Evolutionary conservation across 2,888 invertebrate species (phyloP).

Genomic region (Papilio demoleus): DNA sequence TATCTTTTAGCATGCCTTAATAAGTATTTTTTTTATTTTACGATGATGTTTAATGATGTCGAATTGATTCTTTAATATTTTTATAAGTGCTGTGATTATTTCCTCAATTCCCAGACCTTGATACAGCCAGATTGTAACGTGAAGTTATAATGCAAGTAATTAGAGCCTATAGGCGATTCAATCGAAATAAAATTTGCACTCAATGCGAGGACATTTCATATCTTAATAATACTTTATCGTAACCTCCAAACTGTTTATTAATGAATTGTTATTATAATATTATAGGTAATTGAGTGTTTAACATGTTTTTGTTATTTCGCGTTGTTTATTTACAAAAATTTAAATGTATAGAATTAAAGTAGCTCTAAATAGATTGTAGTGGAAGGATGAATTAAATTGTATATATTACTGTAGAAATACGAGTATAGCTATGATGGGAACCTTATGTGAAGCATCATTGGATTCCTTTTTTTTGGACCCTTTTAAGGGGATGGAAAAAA

Average conservation of each 20-base stretch:
- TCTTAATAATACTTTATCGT: conserved; percentile 3
- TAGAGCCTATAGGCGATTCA: conserved; percentile 50
- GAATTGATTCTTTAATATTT: conserved; percentile 68
- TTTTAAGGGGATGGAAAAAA: too few relatives aligned
- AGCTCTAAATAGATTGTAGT: not conserved
- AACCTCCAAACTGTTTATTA: conserved; percentile 4
- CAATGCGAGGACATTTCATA: conserved; percentile 2
- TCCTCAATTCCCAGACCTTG: conserved; percentile 77
- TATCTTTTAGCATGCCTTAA: conserved; percentile 46
- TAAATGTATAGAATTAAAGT: not conserved
- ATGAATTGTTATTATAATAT: not conserved
- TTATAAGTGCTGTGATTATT: conserved; percentile 62
- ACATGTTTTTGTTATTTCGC: not conserved
- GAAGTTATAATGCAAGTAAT: conserved; percentile 57
- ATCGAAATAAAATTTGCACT: conserved; percentile 44
- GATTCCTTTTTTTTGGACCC: too few relatives aligned
- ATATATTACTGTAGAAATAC: too few relatives aligned
- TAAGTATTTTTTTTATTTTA: conserved; percentile 55
- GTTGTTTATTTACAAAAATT: not conserved
- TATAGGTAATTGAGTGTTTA: not conserved
- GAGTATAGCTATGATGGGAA: too few relatives aligned
- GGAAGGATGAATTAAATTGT: too few relatives aligned
- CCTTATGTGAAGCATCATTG: too few relatives aligned
- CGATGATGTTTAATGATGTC: conserved; percentile 70
- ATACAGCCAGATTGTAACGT: conserved; percentile 66